Percentiles rank a stretch among this genome's conserved stretches.
Conservation (phyloP, 1,140 invertebrate genomes). For the Megalopta genalis region DNA sequence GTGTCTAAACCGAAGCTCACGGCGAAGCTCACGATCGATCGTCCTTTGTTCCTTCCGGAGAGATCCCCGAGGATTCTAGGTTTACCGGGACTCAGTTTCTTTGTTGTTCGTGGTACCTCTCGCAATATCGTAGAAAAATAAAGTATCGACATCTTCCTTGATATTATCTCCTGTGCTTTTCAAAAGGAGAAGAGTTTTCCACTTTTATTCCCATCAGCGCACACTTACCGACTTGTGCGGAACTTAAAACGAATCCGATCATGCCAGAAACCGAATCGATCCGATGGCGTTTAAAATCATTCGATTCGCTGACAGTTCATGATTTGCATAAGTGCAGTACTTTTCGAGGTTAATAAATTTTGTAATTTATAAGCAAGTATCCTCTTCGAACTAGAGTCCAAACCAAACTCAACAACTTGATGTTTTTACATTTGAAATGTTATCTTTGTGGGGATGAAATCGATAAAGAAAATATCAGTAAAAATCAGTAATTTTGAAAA, state of each 20-base stretch:
- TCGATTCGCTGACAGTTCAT: too few relatives aligned
- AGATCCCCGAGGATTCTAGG: conserved; percentile 40
- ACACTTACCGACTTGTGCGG: conserved; percentile 44
- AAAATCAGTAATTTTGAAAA: too few relatives aligned
- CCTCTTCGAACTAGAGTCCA: too few relatives aligned
- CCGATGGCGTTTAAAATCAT: not conserved
- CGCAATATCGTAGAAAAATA: conserved; percentile 63
- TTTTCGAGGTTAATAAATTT: too few relatives aligned
- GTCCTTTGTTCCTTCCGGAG: conserved; percentile 46
- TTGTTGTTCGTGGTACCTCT: conserved; percentile 49
- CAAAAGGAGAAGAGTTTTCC: conserved; percentile 49
- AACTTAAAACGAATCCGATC: conserved; percentile 37
- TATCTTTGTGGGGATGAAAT: too few relatives aligned
- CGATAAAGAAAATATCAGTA: too few relatives aligned
- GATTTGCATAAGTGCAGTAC: too few relatives aligned
- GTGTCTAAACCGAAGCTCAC: conserved; percentile 26
- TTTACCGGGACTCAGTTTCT: conserved; percentile 33
- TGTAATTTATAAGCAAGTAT: too few relatives aligned
- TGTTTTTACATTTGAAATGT: too few relatives aligned
- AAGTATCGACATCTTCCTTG: conserved; percentile 58
- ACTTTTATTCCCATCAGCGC: conserved; percentile 62
- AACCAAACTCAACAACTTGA: too few relatives aligned
- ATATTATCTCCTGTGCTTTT: conserved; percentile 58
- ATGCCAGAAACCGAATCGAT: too few relatives aligned
- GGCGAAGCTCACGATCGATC: conserved; percentile 46